These are phyloP conservation scores for Eupithecia tripunctaria DNA, from an alignment of 2,888 invertebrate species.

Conservation along the genomic window DNA sequence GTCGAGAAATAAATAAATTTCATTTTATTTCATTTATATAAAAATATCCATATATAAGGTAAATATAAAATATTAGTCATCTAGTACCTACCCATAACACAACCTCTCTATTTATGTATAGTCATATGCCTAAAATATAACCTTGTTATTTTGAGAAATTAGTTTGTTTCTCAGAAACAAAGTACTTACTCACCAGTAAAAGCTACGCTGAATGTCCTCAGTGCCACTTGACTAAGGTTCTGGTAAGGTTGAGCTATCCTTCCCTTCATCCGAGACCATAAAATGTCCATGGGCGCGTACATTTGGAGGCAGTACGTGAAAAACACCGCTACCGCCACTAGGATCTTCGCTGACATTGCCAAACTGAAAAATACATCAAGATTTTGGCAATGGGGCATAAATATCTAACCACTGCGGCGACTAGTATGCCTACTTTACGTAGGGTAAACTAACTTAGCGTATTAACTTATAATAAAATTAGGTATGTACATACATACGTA, in stretches of 20 bases:
- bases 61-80: too few species aligned
- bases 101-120: too few species aligned
- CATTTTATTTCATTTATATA: too few species aligned
- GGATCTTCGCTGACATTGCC: constrained; percentile 90
- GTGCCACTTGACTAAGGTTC: constrained; percentile 77
- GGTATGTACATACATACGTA: too few species aligned
- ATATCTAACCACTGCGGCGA: not conserved
- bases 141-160: too few species aligned
- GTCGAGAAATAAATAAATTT: too few species aligned
- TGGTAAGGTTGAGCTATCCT: constrained; percentile 69
- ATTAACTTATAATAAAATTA: not conserved
- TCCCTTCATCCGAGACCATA: constrained; percentile 88
- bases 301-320: constrained; percentile 97
- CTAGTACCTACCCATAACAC: too few species aligned
- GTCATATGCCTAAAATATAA: too few species aligned
- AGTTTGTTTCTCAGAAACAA: not conserved
- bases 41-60: too few species aligned
- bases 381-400: not conserved
- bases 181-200: constrained; percentile 65
- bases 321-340: constrained; percentile 94
- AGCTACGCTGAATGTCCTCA: constrained; percentile 78
- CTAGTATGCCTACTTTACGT: not conserved
- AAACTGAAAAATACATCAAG: constrained; percentile 75
- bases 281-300: constrained; percentile 96
- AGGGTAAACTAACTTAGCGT: too few species aligned